Evolutionary conservation across 2,888 invertebrate genomes (phyloP), one percentile per base, ranked within the genome.

Genomic region (Phaonia tiefii): DNA sequence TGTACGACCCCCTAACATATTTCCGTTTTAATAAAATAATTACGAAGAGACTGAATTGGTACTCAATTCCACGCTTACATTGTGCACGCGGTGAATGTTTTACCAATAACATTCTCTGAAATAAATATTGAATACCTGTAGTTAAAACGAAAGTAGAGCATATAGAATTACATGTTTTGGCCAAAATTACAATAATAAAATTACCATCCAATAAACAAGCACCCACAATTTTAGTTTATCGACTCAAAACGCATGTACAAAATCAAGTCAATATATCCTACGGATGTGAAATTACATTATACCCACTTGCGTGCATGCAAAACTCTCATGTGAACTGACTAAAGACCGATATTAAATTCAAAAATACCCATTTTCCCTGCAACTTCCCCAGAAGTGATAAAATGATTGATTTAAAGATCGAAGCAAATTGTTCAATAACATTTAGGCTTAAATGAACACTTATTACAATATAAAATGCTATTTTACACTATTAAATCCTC

Each of bases 321-420:
- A 20, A 22, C 10, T 54, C 10, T 20, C 17, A 54, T 54, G 22
- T 54, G 22, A 54, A 54, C 1, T 22, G 22, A 54, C 22, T 54
- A 22, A 71, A 70, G 22, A 11, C 54, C 13, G 20, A 39, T 22
- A 54, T 54, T 51, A 69, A 37, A 31, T 22, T 69, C 37, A 13
- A 51, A 22, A 13, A 13, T 44, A 44, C 8, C n/a, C n/a, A n/a
- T n/a, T n/a, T n/a, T n/a, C n/a, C n/a, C n/a, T n/a, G n/a, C n/a
- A n/a, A n/a, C n/a, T n/a, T n/a, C n/a, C n/a, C 51, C 69, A 60
- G 13, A 56, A 70, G 70, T 70, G 70, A 70, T 76, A 70, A 76
- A 65, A 70, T 70, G 70, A 75, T 70, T 70, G 75, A 76, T 70
- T 71, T 71, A 70, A 70, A 49, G 54, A 76, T 70, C 37, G 44